Conservation (phyloP, 1,140 invertebrate genomes). For the Spodoptera frugiperda region DNA sequence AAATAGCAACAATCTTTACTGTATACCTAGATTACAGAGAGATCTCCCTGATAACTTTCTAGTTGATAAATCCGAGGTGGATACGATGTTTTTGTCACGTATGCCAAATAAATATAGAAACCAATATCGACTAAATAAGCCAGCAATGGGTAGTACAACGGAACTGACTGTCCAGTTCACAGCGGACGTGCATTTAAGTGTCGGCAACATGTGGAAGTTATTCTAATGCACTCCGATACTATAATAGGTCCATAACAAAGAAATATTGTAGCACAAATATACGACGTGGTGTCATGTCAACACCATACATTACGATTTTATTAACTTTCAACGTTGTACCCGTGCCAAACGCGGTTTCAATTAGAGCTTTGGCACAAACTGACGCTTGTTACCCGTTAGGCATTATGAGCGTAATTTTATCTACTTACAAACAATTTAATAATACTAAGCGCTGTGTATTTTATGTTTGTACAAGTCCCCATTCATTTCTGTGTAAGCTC, state of each 20-base stretch:
- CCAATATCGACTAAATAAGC: too few species aligned
- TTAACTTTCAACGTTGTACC: conserved; percentile 22
- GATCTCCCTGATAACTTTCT: too few species aligned
- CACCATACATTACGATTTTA: conserved; percentile 33
- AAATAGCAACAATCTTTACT: neutral
- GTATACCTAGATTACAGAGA: neutral
- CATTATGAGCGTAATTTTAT: conserved; percentile 22
- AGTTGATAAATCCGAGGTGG: too few species aligned
- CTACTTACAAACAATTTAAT: conserved; percentile 21
- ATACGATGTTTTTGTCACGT: too few species aligned
- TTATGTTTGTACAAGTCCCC: conserved; percentile 3
- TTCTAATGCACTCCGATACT: neutral
- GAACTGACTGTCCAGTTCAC: neutral
- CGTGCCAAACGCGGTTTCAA: conserved; percentile 33
- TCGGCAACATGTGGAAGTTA: neutral
- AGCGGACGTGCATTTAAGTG: conserved; percentile 11
- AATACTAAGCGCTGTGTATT: neutral
- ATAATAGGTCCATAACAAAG: neutral
- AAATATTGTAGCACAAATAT: neutral
- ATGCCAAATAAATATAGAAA: too few species aligned
- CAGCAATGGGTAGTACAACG: neutral
- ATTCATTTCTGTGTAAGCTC: conserved; percentile 31
- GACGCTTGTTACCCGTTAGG: conserved; percentile 21
- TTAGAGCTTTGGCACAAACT: conserved; percentile 32
- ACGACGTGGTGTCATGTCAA: conserved; percentile 5